Conservation (phyloP, 1,140 invertebrate species). For the Cephus cinctus region DNA sequence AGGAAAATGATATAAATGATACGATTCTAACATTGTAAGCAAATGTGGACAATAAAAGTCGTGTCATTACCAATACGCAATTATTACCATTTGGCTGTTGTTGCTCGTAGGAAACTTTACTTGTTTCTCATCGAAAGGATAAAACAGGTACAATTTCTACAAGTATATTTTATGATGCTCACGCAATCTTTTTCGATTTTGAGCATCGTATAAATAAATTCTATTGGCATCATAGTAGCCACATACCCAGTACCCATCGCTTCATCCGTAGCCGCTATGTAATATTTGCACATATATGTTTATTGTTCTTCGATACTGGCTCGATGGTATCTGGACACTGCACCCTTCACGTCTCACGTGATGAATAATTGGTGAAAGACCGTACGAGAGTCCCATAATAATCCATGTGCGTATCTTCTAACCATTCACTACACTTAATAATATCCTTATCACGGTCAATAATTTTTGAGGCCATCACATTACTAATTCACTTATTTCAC, state of each 20-base stretch:
- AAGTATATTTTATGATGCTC: conserved; percentile 5
- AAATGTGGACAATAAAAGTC: no score
- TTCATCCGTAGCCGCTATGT: not conserved
- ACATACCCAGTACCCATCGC: conserved; percentile 11
- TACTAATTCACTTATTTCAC: no score
- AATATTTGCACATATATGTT: conserved; percentile 11
- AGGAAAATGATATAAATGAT: no score
- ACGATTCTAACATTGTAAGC: no score
- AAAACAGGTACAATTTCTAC: not conserved
- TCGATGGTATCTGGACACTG: not conserved
- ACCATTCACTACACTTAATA: no score
- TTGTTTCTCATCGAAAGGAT: not conserved
- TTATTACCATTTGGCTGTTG: conserved; percentile 4
- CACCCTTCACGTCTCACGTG: not conserved
- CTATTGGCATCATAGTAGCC: conserved; percentile 6
- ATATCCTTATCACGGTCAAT: no score
- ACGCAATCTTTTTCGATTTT: not conserved
- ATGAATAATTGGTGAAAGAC: no score
- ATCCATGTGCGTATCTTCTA: no score
- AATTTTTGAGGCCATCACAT: no score
- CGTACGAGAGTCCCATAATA: no score
- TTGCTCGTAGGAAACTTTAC: conserved; percentile 2
- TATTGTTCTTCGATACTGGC: not conserved
- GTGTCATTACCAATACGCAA: no score
- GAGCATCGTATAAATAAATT: conserved; percentile 7